Base-by-base conservation (phyloP, 2,797 vertebrate genomes). In the Streptopelia turtur region DNA sequence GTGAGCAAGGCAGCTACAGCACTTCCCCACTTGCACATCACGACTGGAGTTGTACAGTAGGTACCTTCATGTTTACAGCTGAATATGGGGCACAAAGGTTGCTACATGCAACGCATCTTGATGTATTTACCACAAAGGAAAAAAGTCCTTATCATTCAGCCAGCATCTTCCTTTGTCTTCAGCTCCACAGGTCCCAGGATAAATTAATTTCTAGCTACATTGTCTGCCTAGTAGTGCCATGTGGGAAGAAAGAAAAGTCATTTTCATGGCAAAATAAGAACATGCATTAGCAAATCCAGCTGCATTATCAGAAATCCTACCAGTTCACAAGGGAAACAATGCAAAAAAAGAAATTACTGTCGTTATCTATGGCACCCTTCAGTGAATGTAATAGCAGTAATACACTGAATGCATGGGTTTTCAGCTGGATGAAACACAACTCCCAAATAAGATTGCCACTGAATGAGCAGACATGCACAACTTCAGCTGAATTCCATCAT, bases 101-200 rank as follows among this genome's bases (percentile, higher is more conserved):
- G 64, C 81, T 94, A 56, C 90, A 84, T 60, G 87, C 49, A 87
- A 45, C 31, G 86, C 87, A 90, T 90, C 78, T 24, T 57, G 71
- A 96, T 83, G 68, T 31, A 39, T 20, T 30, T 77, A 60, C 64
- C 93, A 94, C 92, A 92, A 94, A 95, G 31, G 43, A 64, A 59
- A 21, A 52, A n/a, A 84, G 57, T 60, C 63, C 71, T 95, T 95
- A 91, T 95, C 90, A 94, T 94, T 95, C 92, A 93, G 63, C 6
- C 56, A 68, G 89, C 90, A 89, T 93, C 89, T 80, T 49, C 68
- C 70, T 90, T 84, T 95, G 64, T 79, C 86, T 95, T 84, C 90
- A 89, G 83, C 86, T 92, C 71, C 92, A 80, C 75, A 70, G 75
- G 87, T 80, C 0, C 1, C 56, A 68, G 64, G 39, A 80, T 75